Percentiles rank a stretch among this genome's conserved stretches.
Conservation (phyloP, 1,140 invertebrate species). For the Stenopsyche tienmushanensis region DNA sequence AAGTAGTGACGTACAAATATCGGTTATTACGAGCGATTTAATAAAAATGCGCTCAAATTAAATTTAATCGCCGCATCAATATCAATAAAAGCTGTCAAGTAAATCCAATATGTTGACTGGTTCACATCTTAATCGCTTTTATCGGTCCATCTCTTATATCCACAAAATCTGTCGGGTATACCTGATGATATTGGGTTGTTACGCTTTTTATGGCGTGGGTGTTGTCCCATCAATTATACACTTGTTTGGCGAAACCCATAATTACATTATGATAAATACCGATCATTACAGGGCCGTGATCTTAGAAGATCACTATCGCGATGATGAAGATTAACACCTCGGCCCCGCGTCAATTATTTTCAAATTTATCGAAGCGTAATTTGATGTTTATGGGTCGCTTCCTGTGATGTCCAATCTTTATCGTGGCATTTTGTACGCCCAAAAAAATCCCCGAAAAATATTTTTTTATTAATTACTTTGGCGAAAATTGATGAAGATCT, state of each 20-base stretch:
- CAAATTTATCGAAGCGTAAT: slow-evolving; percentile 21
- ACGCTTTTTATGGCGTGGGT: neutral
- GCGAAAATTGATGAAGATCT: neutral
- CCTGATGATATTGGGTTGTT: neutral
- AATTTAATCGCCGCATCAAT: no score
- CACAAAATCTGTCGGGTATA: neutral
- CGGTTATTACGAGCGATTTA: no score
- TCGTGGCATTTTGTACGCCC: neutral
- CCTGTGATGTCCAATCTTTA: neutral
- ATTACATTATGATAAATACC: slow-evolving; percentile 3
- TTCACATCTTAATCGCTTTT: no score
- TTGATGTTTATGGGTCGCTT: neutral
- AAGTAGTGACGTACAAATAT: no score
- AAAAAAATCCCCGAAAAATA: neutral
- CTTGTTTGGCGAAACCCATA: neutral
- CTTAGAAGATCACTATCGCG: neutral
- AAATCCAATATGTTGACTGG: no score
- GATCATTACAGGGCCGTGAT: slow-evolving; percentile 7
- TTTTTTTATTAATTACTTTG: neutral
- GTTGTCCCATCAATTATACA: slow-evolving; percentile 10
- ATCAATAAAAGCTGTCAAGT: no score
- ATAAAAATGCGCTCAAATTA: no score
- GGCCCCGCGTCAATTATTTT: slow-evolving; percentile 24
- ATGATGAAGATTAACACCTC: slow-evolving; percentile 30
- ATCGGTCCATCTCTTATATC: neutral